Conservation (phyloP, 2,797 vertebrate genomes). For the Thaleichthys pacificus region DNA sequence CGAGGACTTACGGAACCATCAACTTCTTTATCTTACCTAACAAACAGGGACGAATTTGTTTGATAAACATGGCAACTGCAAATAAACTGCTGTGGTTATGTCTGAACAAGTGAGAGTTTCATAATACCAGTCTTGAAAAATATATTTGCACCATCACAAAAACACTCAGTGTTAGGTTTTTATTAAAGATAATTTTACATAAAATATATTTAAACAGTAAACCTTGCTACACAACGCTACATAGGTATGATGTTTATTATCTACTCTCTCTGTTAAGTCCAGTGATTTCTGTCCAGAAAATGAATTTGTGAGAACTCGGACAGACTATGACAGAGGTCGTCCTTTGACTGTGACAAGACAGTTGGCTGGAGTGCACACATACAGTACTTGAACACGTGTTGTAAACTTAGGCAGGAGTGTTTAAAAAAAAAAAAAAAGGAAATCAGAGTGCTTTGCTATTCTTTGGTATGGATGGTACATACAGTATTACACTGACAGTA, state of each 20-base stretch:
- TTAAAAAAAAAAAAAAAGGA: too few relatives aligned
- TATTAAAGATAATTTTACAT: neutral
- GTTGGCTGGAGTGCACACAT: too few relatives aligned
- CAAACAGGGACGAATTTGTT: neutral
- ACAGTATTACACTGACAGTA: neutral
- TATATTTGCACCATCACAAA: slow-evolving; percentile 1
- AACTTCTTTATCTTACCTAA: too few relatives aligned
- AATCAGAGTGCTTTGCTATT: neutral
- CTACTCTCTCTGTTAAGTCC: neutral
- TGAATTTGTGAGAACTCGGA: neutral
- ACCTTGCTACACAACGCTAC: neutral
- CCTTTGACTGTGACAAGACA: too few relatives aligned
- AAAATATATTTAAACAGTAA: neutral
- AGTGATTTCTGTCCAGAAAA: neutral
- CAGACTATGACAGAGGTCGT: too few relatives aligned
- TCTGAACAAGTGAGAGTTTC: too few relatives aligned
- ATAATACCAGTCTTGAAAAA: neutral
- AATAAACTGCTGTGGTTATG: neutral
- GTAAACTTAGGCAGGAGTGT: neutral
- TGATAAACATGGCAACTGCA: neutral
- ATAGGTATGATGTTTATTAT: neutral
- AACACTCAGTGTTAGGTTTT: neutral
- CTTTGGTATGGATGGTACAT: neutral
- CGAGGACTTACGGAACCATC: too few relatives aligned
- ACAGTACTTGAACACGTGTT: too few relatives aligned